phyloP scores from a whole-genome alignment of 2,888 invertebrate species.

The Drosophila neotestacea region DNA sequence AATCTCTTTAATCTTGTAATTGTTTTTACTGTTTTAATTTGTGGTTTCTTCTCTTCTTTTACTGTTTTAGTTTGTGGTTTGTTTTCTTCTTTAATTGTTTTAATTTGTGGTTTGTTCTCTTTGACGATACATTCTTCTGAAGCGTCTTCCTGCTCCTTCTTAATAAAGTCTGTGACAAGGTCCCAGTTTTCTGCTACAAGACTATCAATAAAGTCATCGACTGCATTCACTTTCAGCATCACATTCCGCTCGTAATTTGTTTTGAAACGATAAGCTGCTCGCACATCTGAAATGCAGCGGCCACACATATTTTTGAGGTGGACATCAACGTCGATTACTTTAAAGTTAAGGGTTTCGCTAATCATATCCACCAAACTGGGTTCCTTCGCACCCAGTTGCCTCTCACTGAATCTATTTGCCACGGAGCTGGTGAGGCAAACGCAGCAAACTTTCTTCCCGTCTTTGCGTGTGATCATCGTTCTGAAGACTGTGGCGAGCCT shows the following conservation, averaged over 20 bases:
- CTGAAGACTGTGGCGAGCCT: not conserved
- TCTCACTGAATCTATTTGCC: not conserved
- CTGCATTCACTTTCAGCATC: not conserved
- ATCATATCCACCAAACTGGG: not conserved
- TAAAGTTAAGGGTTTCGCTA: constrained; percentile 1
- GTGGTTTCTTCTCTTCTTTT: too few relatives aligned
- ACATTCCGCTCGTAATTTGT: constrained; percentile 7
- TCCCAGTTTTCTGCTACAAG: constrained; percentile 11
- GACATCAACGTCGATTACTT: not conserved
- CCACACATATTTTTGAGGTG: not conserved
- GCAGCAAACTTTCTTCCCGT: constrained; percentile 1
- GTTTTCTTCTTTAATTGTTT: not conserved
- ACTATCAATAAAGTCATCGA: constrained; percentile 4
- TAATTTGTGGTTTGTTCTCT: not conserved
- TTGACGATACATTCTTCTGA: not conserved
- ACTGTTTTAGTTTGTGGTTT: too few relatives aligned
- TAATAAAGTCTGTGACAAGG: not conserved
- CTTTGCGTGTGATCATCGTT: not conserved
- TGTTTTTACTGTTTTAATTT: too few relatives aligned
- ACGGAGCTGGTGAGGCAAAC: not conserved
- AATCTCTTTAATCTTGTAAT: too few relatives aligned
- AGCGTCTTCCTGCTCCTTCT: not conserved
- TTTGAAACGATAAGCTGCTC: constrained; percentile 13
- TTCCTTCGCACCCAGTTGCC: not conserved
- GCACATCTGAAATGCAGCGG: not conserved